Evolutionary conservation across 2,888 invertebrate genomes (phyloP).

Genomic region (Apotomis turbidana): DNA sequence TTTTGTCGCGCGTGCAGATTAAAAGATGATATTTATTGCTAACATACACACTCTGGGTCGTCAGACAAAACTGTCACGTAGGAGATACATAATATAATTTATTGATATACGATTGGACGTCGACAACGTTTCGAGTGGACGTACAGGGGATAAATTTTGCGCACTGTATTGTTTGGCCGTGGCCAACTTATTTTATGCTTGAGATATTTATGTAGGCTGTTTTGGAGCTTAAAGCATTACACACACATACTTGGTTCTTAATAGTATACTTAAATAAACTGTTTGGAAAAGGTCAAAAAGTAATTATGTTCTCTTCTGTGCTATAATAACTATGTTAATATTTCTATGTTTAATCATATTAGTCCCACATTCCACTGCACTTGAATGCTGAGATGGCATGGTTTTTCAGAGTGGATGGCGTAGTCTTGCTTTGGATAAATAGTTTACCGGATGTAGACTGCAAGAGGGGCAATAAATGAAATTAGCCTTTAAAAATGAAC

Average conservation of each 20-base stretch:
- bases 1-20: slow-evolving; percentile 72
- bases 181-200: not conserved
- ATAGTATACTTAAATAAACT: no score
- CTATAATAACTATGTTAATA: no score
- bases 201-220: not conserved
- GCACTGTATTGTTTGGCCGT: not conserved
- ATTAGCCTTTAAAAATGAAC: no score
- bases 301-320: no score
- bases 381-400: no score
- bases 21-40: slow-evolving; percentile 68
- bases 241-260: not conserved
- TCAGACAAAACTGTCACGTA: slow-evolving; percentile 41
- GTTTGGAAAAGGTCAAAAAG: no score
- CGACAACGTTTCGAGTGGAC: slow-evolving; percentile 30
- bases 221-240: not conserved
- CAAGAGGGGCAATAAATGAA: no score
- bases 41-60: slow-evolving; percentile 41
- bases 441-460: no score
- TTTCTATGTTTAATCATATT: no score
- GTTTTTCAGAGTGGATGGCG: no score
- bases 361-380: no score
- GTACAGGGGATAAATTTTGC: slow-evolving; percentile 22
- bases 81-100: slow-evolving; percentile 42
- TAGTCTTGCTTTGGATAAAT: no score
- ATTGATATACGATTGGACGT: slow-evolving; percentile 41